Evolutionary conservation across 2,113 vertebrate genomes (phyloP).

Genomic region (Pseudopipra pipra): DNA sequence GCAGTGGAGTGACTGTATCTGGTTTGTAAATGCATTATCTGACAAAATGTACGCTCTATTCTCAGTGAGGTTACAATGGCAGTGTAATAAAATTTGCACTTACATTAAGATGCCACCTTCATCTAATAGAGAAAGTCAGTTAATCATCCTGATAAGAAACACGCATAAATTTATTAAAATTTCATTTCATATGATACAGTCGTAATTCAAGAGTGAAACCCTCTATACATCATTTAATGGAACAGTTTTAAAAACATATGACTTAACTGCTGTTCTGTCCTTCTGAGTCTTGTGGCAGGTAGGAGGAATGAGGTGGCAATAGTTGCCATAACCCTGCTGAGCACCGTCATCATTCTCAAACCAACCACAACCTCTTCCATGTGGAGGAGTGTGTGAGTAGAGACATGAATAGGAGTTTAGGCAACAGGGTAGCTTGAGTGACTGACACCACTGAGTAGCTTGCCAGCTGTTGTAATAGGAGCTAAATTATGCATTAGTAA

Average conservation of each 20-base stretch:
- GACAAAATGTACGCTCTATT: neutral
- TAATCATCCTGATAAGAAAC: neutral
- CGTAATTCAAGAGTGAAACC: neutral
- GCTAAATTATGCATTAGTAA: neutral
- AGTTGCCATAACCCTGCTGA: neutral
- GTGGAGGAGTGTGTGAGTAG: neutral
- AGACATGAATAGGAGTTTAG: too few species aligned
- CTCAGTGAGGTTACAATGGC: neutral
- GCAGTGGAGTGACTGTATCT: neutral
- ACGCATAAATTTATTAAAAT: neutral
- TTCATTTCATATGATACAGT: neutral
- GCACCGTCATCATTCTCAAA: neutral
- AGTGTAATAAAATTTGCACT: neutral
- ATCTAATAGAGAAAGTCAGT: neutral
- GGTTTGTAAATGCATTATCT: neutral
- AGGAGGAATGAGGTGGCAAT: neutral
- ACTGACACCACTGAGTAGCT: too few species aligned
- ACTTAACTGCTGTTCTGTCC: neutral
- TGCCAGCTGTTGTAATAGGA: neutral
- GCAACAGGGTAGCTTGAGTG: too few species aligned
- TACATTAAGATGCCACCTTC: neutral
- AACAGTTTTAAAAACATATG: neutral
- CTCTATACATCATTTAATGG: neutral
- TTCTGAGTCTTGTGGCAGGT: neutral
- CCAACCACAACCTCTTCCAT: neutral